Evolutionary conservation across 2,113 vertebrate genomes (phyloP).

Genomic region (Cynoglossus semilaevis): DNA sequence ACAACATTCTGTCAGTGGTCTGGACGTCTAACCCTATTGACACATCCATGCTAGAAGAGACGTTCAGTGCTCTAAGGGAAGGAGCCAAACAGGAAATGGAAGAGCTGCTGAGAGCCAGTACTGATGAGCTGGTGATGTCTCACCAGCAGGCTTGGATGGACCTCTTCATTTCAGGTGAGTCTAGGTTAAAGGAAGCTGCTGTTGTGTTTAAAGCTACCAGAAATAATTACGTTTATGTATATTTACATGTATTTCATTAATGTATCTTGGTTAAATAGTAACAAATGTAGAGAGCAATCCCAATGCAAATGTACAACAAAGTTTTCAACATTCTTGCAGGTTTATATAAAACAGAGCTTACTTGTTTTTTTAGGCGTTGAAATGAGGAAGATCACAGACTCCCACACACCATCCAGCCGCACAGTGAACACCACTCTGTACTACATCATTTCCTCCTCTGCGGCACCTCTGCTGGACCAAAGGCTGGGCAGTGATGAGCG

Average conservation of each 20-base stretch:
- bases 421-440: slow-evolving; percentile 95
- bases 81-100: slow-evolving; percentile 84
- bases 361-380: slow-evolving; percentile 82
- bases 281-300: too few relatives aligned
- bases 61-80: slow-evolving; percentile 81
- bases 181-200: background rate
- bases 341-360: background rate
- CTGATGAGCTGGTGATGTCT: slow-evolving; percentile 82
- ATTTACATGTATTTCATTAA: too few relatives aligned
- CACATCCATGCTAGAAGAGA: slow-evolving; percentile 80
- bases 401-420: slow-evolving; percentile 86
- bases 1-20: slow-evolving; percentile 85
- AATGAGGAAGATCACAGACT: slow-evolving; percentile 91
- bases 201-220: too few relatives aligned
- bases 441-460: slow-evolving; percentile 85
- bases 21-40: slow-evolving; percentile 80
- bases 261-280: too few relatives aligned
- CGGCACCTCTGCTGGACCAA: slow-evolving; percentile 83
- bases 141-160: slow-evolving; percentile 93
- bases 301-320: too few relatives aligned
- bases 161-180: slow-evolving; percentile 90
- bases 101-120: slow-evolving; percentile 80
- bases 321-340: too few relatives aligned
- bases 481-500: slow-evolving; percentile 76
- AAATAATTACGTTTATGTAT: too few relatives aligned